Evolutionary conservation across 2,888 invertebrate species (phyloP).

Genomic region (Aleiodes leptofemur): DNA sequence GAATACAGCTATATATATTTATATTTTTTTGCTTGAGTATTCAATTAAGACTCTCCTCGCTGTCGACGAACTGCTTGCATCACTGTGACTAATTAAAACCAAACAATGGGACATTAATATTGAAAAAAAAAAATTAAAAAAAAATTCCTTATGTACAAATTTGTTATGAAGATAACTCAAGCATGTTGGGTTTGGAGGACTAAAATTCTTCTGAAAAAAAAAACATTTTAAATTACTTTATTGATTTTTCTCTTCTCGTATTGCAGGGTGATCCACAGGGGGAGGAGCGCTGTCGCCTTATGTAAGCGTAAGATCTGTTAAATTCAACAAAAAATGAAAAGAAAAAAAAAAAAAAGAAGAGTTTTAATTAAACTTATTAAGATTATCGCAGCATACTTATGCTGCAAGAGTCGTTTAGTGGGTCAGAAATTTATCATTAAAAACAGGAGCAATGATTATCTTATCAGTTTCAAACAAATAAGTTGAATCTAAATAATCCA

Average conservation of each 20-base stretch:
- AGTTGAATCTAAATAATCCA: background rate
- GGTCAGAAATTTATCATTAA: conserved; percentile 22
- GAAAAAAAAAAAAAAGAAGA: conserved; percentile 42
- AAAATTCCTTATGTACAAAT: background rate
- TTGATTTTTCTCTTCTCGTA: conserved; percentile 57
- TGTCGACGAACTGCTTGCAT: conserved; percentile 51
- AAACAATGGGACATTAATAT: conserved; percentile 34
- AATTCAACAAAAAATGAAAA: conserved; percentile 52
- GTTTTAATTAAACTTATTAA: conserved; percentile 55
- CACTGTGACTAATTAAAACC: conserved; percentile 54
- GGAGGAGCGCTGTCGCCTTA: conserved; percentile 79
- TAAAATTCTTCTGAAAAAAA: conserved; percentile 22
- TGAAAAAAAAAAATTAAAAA: background rate
- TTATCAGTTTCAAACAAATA: background rate
- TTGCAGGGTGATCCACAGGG: conserved; percentile 75
- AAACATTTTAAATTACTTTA: conserved; percentile 28
- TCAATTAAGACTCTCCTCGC: conserved; percentile 21
- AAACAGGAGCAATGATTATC: conserved; percentile 11
- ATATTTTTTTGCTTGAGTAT: conserved; percentile 5
- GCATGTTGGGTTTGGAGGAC: conserved; percentile 51
- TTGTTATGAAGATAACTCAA: conserved; percentile 28
- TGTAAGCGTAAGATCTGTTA: conserved; percentile 73
- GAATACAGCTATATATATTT: background rate
- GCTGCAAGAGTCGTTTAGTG: conserved; percentile 49
- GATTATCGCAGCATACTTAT: conserved; percentile 49